A percentile compares a stretch with the other conserved stretches of the same genome.
phyloP scores from a whole-genome alignment of 2,888 invertebrate genomes.

The Lordiphosa fenestrarum region DNA sequence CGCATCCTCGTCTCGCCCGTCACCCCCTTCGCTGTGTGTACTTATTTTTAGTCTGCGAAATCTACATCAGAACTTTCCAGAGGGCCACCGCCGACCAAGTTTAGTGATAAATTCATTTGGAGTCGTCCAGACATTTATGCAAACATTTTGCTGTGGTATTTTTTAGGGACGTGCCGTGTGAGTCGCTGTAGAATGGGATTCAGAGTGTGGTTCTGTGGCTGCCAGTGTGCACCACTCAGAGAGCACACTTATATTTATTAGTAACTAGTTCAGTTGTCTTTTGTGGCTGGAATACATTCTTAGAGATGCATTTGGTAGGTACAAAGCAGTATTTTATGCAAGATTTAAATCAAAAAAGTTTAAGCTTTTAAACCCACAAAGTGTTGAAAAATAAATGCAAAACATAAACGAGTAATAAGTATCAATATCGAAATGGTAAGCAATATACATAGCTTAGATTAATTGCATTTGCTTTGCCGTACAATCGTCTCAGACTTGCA shows the following conservation, averaged over 20 bases:
- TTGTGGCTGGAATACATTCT: constrained; percentile 6
- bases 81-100: constrained; percentile 28
- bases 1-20: constrained; percentile 17
- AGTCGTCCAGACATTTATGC: constrained; percentile 54
- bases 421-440: constrained; percentile 4
- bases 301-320: constrained; percentile 17
- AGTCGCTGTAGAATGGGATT: background rate
- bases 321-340: constrained; percentile 1
- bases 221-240: constrained; percentile 7
- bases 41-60: constrained; percentile 31
- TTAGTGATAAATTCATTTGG: constrained; percentile 65
- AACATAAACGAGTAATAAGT: background rate
- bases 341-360: constrained; percentile 7
- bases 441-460: constrained; percentile 3
- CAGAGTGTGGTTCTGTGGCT: constrained; percentile 8
- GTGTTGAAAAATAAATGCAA: constrained; percentile 23
- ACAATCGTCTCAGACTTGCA: background rate
- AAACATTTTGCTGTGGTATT: constrained; percentile 39
- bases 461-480: constrained; percentile 7
- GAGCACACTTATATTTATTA: background rate
- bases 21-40: constrained; percentile 1
- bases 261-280: background rate
- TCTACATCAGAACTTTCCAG: constrained; percentile 50
- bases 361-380: constrained; percentile 22
- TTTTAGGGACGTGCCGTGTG: constrained; percentile 6